Conservation (phyloP, 1,140 invertebrate genomes). For the Ladona fulva region DNA sequence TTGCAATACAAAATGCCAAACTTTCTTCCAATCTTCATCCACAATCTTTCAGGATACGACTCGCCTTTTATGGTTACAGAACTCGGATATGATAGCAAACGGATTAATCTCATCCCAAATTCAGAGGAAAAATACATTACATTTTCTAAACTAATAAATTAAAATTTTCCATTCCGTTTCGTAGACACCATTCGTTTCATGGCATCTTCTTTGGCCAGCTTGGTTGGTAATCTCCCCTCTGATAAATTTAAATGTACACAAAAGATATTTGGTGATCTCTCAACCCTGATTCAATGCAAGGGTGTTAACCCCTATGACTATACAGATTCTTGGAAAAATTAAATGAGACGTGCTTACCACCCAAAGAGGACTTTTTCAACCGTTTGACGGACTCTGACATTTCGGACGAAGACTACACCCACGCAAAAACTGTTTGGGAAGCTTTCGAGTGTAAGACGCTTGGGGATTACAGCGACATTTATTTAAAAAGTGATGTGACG, state of each 20-base stretch:
- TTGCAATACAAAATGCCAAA: no score
- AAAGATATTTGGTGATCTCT: background rate
- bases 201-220: background rate
- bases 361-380: background rate
- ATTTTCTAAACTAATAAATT: no score
- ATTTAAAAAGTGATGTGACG: constrained; percentile 37
- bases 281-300: background rate
- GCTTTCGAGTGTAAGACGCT: constrained; percentile 33
- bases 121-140: no score
- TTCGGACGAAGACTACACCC: constrained; percentile 32
- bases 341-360: background rate
- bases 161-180: no score
- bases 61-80: no score
- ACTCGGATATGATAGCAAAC: no score
- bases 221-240: background rate
- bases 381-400: no score
- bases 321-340: background rate
- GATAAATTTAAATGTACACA: background rate
- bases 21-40: no score
- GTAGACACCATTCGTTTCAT: no score
- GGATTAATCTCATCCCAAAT: no score
- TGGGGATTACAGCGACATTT: constrained; percentile 35
- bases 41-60: no score
- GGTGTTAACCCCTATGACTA: background rate
- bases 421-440: constrained; percentile 36